Percentiles rank a stretch among this genome's conserved stretches.
Conservation (phyloP, 1,140 invertebrate species). For the Caenorhabditis remanei region DNA sequence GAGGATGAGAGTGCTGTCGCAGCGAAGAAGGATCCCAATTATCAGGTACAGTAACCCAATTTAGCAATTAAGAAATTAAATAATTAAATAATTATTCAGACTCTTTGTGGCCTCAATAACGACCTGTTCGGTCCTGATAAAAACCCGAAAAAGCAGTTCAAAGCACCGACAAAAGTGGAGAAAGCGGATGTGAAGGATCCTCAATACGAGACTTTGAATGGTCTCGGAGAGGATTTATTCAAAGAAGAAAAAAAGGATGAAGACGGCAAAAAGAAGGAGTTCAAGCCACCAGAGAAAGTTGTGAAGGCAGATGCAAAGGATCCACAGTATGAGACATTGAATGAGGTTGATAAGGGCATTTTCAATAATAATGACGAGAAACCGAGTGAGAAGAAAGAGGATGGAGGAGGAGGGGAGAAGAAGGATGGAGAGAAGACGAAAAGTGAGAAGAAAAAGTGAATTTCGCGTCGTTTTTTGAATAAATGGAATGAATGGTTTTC, state of each 20-base stretch:
- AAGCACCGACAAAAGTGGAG: slow-evolving; percentile 40
- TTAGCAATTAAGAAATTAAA: neutral
- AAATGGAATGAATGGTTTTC: neutral
- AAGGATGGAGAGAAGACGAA: neutral
- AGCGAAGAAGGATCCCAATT: slow-evolving; percentile 20
- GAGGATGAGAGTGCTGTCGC: slow-evolving; percentile 8
- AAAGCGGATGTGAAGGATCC: slow-evolving; percentile 51
- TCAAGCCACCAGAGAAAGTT: slow-evolving; percentile 26
- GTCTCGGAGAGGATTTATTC: slow-evolving; percentile 21
- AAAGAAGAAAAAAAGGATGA: slow-evolving; percentile 38
- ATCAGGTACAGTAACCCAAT: slow-evolving; percentile 15
- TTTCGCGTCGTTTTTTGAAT: neutral
- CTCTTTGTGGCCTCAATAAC: slow-evolving; percentile 11
- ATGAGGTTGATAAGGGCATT: slow-evolving; percentile 28
- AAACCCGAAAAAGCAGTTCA: slow-evolving; percentile 43
- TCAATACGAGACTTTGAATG: slow-evolving; percentile 26
- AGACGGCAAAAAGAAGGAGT: slow-evolving; percentile 27
- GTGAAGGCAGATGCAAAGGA: slow-evolving; percentile 47
- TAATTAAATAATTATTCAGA: neutral
- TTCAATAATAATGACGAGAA: slow-evolving; percentile 49
- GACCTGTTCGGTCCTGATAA: slow-evolving; percentile 37
- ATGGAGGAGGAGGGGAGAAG: neutral
- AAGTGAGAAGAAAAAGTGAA: neutral
- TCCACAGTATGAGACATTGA: slow-evolving; percentile 51
- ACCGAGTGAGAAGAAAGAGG: slow-evolving; percentile 34